Percentiles rank a stretch among this genome's conserved stretches.
These are phyloP conservation scores for Ophiodon elongatus DNA, from an alignment of 2,113 vertebrate species.

Conservation along the genomic window DNA sequence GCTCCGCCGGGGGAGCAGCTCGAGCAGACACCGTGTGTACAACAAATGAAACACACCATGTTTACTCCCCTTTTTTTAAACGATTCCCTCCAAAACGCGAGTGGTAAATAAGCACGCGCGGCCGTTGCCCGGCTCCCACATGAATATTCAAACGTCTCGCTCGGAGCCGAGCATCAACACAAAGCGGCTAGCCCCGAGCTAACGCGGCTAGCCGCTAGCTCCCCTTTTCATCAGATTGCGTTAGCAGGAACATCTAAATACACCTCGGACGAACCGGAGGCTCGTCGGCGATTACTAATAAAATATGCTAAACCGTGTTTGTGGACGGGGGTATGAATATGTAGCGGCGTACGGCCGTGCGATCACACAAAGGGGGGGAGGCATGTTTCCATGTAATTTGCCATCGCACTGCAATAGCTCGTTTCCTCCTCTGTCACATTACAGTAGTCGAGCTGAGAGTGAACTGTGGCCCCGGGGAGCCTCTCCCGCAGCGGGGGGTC, in stretches of 20 bases:
- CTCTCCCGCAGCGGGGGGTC: too few species aligned
- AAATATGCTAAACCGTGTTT: slow-evolving; percentile 86
- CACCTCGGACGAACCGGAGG: slow-evolving; percentile 47
- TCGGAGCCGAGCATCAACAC: slow-evolving; percentile 78
- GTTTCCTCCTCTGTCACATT: slow-evolving; percentile 83
- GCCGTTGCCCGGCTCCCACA: slow-evolving; percentile 61
- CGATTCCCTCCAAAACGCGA: too few species aligned
- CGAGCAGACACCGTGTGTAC: slow-evolving; percentile 13
- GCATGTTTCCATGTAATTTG: slow-evolving; percentile 79
- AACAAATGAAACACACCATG: too few species aligned
- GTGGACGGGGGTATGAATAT: slow-evolving; percentile 86
- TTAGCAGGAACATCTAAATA: slow-evolving; percentile 45
- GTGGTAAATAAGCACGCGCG: not conserved
- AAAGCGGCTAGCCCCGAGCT: slow-evolving; percentile 82
- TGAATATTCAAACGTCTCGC: slow-evolving; percentile 86
- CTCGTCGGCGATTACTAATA: slow-evolving; percentile 82
- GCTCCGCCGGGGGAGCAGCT: slow-evolving; percentile 36
- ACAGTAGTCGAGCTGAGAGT: slow-evolving; percentile 71
- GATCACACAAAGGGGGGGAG: slow-evolving; percentile 86
- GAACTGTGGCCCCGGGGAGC: too few species aligned
- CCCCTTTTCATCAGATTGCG: slow-evolving; percentile 64
- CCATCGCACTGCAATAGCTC: slow-evolving; percentile 79
- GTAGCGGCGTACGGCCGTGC: slow-evolving; percentile 81
- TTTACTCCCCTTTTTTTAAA: too few species aligned
- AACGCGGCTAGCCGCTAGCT: slow-evolving; percentile 73